Percentiles rank a stretch among this genome's conserved stretches.
phyloP scores from a whole-genome alignment of 2,797 vertebrate genomes.

The Somateria mollissima region DNA sequence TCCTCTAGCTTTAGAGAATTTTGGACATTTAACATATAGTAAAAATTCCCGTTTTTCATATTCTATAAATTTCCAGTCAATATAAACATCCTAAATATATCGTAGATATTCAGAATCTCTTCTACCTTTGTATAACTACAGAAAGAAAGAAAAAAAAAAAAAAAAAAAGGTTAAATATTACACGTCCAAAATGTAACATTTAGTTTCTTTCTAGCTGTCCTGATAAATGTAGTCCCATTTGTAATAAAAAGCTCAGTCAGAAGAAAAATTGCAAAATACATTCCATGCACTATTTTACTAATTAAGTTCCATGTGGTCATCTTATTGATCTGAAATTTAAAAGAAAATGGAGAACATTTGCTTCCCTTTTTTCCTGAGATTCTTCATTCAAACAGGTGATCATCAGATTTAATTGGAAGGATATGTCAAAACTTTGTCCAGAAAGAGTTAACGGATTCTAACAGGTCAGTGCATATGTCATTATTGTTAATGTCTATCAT shows the following conservation, averaged over 20 bases:
- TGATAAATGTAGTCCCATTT: not conserved
- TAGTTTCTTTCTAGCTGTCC: not conserved
- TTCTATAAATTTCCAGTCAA: not conserved
- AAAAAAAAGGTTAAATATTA: not conserved
- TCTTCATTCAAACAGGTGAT: not conserved
- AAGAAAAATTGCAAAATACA: not conserved
- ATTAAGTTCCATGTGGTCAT: not conserved
- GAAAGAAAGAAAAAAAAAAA: not conserved
- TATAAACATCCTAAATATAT: not conserved
- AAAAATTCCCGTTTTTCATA: not conserved
- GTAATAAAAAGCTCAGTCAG: not conserved
- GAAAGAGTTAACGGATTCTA: slow-evolving; percentile 58
- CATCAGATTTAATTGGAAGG: slow-evolving; percentile 20
- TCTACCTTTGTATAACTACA: not conserved
- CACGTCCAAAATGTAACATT: not conserved
- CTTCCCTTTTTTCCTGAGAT: not conserved
- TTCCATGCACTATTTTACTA: not conserved
- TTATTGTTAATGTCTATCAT: slow-evolving; percentile 35
- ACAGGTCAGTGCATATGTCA: slow-evolving; percentile 33
- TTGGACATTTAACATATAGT: not conserved
- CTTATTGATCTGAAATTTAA: not conserved
- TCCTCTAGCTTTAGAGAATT: not conserved
- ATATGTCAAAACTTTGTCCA: slow-evolving; percentile 28
- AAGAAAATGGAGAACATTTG: not conserved
- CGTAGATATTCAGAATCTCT: not conserved